Base-by-base conservation (phyloP, 2,113 vertebrate species). In the Malurus elegans region DNA sequence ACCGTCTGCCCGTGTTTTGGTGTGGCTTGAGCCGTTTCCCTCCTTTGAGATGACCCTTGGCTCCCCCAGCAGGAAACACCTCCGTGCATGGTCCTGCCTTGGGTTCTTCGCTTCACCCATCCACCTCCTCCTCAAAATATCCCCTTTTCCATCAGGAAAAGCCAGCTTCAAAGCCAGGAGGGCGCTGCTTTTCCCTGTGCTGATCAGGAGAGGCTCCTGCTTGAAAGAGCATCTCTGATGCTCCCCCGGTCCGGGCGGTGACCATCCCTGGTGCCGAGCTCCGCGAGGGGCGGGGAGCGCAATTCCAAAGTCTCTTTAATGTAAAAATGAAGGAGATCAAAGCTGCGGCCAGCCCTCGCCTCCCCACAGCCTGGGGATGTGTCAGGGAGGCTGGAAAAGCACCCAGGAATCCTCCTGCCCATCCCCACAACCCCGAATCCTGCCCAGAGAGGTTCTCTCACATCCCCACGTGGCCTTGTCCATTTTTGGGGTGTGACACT, bases 221-320 rank as follows among this genome's bases (percentile, higher is more conserved):
- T 91, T 90, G 90, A 96, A 95, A 91, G 87, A 82, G 92, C 90
- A 56, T 91, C 70, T 24, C 80, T 9, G 78, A 96, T 91, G 65
- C 48, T 87, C 57, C 70, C 36, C 57, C 0, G 15, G 40, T 65
- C 79, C 28, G 65, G 92, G 90, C 3, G 14, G 78, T 85, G 90
- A 18, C 51, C 18, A 0, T 87, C 76, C 92, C 54, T 1, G 45
- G 50, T 23, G 86, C 94, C 36, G 56, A 54, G 64, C 58, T 28
- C 38, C 44, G 21, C 0, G 69, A 79, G 69, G 84, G 79, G 65
- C 88, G 86, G 61, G 76, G 78, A 78, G 48, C 0, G 0, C 1
- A 2, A 57, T 81, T 71, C 86, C 83, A 31, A 10, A 93, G 66
- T 92, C 96, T 95, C 80, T 97, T 95, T 95, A 60, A 95, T 75